A percentile compares a stretch with the other conserved stretches of the same genome.
phyloP scores from a whole-genome alignment of 2,797 vertebrate genomes.

The Channallabes apus region DNA sequence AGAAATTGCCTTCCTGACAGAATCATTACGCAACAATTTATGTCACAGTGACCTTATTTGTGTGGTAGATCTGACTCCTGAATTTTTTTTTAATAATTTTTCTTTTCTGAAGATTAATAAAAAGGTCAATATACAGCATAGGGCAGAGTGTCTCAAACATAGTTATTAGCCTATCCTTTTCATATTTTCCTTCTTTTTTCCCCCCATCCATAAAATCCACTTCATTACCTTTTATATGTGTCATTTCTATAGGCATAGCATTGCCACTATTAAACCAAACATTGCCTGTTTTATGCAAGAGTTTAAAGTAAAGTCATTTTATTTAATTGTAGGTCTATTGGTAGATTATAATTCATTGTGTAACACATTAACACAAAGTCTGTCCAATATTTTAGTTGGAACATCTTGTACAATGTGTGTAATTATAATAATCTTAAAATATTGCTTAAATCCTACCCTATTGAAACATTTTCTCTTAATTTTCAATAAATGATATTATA shows the following conservation, averaged over 20 bases:
- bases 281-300: neutral
- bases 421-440: neutral
- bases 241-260: neutral
- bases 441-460: neutral
- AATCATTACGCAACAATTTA: neutral
- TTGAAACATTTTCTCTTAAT: neutral
- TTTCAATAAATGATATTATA: neutral
- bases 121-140: neutral
- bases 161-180: neutral
- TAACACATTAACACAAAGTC: neutral
- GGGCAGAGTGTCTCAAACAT: neutral
- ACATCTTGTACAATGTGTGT: neutral
- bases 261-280: neutral
- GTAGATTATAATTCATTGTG: neutral
- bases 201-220: neutral
- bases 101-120: neutral
- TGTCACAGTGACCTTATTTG: neutral
- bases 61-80: neutral
- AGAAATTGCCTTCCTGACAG: neutral
- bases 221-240: neutral
- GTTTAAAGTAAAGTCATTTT: neutral
- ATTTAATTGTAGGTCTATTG: neutral
- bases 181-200: neutral
- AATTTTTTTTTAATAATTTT: too few species aligned
- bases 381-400: neutral